These are phyloP conservation scores for Ochlodes sylvanus DNA, from an alignment of 2,888 invertebrate genomes.

Conservation along the genomic window DNA sequence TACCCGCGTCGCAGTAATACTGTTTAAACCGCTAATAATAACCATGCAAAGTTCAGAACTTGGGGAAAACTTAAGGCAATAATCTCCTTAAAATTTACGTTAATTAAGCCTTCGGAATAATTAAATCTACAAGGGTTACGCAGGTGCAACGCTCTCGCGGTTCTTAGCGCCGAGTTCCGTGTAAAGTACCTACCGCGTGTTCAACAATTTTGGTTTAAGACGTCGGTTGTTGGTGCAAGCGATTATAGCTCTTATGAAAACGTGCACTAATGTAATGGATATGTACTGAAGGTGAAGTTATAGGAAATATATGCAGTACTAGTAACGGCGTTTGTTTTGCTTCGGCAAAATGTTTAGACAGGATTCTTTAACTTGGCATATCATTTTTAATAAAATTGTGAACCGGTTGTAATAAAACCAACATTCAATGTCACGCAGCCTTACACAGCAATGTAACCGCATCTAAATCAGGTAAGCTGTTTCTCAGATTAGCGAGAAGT, in stretches of 20 bases:
- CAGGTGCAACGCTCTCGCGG: slow-evolving; percentile 52
- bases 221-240: background rate
- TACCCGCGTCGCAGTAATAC: background rate
- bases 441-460: too few relatives aligned
- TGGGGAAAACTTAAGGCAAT: slow-evolving; percentile 24
- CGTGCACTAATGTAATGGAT: background rate
- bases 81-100: slow-evolving; percentile 47
- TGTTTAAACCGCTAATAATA: background rate
- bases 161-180: slow-evolving; percentile 39
- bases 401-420: too few relatives aligned
- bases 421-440: too few relatives aligned
- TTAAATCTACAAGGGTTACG: slow-evolving; percentile 55
- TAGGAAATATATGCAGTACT: too few relatives aligned
- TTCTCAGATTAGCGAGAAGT: too few relatives aligned
- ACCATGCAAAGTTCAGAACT: slow-evolving; percentile 5
- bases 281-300: too few relatives aligned
- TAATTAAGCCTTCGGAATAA: slow-evolving; percentile 53
- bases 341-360: too few relatives aligned
- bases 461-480: too few relatives aligned
- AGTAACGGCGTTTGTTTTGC: too few relatives aligned
- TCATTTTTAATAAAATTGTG: too few relatives aligned
- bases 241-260: background rate
- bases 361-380: too few relatives aligned
- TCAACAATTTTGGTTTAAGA: slow-evolving; percentile 1
- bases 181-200: slow-evolving; percentile 14